Conservation (phyloP, 2,113 vertebrate species). For the Oreochromis tanganicae region DNA sequence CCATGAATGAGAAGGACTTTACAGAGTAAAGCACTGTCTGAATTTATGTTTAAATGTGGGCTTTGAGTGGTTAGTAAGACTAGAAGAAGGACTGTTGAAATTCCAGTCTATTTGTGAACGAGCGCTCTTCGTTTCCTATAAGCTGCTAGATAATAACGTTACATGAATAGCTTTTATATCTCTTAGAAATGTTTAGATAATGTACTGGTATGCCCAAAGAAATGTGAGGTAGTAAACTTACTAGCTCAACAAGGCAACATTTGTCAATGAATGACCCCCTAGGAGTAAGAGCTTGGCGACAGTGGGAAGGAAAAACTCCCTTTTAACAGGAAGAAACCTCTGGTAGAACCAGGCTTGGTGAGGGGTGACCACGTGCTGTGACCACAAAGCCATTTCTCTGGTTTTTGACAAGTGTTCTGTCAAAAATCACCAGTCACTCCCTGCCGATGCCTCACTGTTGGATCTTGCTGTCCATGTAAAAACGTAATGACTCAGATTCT, state of each 20-base stretch:
- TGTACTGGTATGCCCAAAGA: neutral
- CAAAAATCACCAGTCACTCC: neutral
- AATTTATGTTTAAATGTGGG: neutral
- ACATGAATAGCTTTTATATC: neutral
- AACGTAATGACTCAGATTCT: neutral
- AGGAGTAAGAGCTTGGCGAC: neutral
- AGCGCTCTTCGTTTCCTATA: neutral
- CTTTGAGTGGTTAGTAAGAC: neutral
- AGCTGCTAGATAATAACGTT: neutral
- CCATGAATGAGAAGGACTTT: neutral
- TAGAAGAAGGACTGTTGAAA: neutral
- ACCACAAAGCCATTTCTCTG: neutral
- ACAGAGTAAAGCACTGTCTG: neutral
- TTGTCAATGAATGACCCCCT: constrained; percentile 2
- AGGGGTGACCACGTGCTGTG: neutral
- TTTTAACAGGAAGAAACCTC: neutral
- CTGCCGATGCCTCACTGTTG: neutral
- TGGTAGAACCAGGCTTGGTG: neutral
- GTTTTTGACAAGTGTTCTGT: neutral
- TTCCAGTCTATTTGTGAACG: neutral
- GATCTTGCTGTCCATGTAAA: neutral
- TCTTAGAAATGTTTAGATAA: neutral
- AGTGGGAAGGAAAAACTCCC: neutral
- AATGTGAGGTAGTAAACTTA: neutral
- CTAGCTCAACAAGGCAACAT: neutral